Evolutionary conservation across 2,113 vertebrate species (phyloP).

Genomic region (Pagrus major): DNA sequence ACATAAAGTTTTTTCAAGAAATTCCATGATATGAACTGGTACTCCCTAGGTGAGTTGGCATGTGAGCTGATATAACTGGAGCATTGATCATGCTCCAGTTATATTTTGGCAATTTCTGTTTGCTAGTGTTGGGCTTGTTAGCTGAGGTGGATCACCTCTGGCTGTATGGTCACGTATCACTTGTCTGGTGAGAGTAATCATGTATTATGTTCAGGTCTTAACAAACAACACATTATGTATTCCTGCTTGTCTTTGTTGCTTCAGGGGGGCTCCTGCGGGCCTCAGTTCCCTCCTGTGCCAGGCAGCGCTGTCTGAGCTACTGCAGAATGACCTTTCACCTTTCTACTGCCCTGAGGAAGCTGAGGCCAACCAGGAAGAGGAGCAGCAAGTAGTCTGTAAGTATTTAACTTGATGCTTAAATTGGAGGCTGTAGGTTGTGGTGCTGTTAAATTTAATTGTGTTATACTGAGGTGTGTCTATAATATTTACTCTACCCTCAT

Average conservation of each 20-base stretch:
- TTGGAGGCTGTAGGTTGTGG: not conserved
- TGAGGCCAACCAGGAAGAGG: conserved; percentile 58
- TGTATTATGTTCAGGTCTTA: not conserved
- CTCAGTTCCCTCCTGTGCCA: conserved; percentile 84
- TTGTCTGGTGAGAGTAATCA: not conserved
- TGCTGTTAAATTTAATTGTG: not conserved
- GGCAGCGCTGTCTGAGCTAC: conserved; percentile 82
- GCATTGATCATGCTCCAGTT: too few relatives aligned
- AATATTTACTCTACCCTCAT: too few relatives aligned
- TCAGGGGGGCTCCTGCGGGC: conserved; percentile 82
- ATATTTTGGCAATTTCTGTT: not conserved
- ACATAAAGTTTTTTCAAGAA: too few relatives aligned
- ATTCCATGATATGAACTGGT: too few relatives aligned
- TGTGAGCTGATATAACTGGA: too few relatives aligned
- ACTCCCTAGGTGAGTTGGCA: too few relatives aligned
- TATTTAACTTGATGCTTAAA: not conserved
- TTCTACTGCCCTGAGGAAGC: conserved; percentile 78
- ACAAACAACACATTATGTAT: not conserved
- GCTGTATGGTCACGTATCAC: not conserved
- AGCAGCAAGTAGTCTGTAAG: conserved; percentile 79
- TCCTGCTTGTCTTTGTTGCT: conserved; percentile 10
- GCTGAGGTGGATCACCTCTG: not conserved
- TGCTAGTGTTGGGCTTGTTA: not conserved
- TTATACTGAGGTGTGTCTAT: not conserved
- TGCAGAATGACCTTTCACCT: conserved; percentile 83